These are phyloP conservation scores for Acrobasis suavella DNA, from an alignment of 2,888 invertebrate species.

Conservation along the genomic window DNA sequence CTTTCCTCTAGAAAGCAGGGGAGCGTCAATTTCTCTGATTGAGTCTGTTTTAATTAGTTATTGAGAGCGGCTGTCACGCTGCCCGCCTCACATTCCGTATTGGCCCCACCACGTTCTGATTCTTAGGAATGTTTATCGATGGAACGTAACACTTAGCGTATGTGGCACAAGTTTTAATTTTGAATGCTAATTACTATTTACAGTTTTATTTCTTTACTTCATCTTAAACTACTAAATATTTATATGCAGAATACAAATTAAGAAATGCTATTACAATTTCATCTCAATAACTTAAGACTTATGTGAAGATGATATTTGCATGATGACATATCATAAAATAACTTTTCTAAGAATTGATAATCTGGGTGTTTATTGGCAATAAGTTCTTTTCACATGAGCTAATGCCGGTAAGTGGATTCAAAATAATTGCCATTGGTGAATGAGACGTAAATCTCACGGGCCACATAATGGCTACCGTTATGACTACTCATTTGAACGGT, in stretches of 20 bases:
- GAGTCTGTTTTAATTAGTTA: constrained; percentile 80
- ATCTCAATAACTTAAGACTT: neutral
- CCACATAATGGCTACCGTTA: constrained; percentile 32
- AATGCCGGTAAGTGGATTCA: constrained; percentile 27
- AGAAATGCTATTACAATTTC: neutral
- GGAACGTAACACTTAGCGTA: constrained; percentile 55
- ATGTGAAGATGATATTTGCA: neutral
- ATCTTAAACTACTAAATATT: neutral
- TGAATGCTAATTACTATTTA: constrained; percentile 26
- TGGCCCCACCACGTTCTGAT: constrained; percentile 62
- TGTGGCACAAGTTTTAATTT: constrained; percentile 26
- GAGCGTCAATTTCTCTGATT: constrained; percentile 77
- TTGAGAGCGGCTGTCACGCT: constrained; percentile 76
- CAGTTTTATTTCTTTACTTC: neutral
- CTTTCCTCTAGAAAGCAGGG: constrained; percentile 75
- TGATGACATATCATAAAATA: constrained; percentile 9
- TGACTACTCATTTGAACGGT: constrained; percentile 56
- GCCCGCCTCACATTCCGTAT: constrained; percentile 68
- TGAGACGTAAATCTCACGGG: constrained; percentile 31
- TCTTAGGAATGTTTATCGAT: constrained; percentile 69
- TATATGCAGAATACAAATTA: neutral
- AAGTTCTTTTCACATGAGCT: constrained; percentile 31
- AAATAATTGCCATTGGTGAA: constrained; percentile 29
- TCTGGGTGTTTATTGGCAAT: constrained; percentile 39
- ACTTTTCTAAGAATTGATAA: constrained; percentile 32